Base-by-base conservation (phyloP, 2,113 vertebrate genomes). In the Hypomesus transpacificus region DNA sequence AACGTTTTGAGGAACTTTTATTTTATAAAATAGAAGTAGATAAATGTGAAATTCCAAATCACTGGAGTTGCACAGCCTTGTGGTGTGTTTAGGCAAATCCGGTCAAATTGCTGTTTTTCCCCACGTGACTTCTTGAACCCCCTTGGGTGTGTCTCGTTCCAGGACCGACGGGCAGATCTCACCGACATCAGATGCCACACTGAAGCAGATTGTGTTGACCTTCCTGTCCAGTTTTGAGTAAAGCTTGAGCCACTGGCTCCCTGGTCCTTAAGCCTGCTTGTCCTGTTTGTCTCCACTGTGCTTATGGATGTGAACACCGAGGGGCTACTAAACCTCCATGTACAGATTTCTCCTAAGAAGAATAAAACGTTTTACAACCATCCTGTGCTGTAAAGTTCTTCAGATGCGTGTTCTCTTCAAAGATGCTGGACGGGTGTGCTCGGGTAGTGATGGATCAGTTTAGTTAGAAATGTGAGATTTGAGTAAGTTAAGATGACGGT, bases 191-290 rank as follows among this genome's bases (percentile, higher is more conserved):
- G 97, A 99, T 67, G 91, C 90, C 0, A 98, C 98, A 83, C 81
- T 99, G 90, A 99, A 99, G 90, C 92, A 95, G 86, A 78, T 94
- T 67, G 97, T 99, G 72, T 90, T 93, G 64, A 94, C 46, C 82
- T 99, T 99, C 90, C 85, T 99, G 90, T 89, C 97, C 82, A 98
- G 94, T 85, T 98, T 99, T 3, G 97, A 98, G 87, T 93, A 91
- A 82, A 92, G 90, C 92, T 80, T 52, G 61, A n/a, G 77, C 77
- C 79, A 83, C 79, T 82, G 79, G 39, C 75, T 18, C 57, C 58
- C 79, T 70, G 75, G 87, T 88, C 83, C 82, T 88, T 83, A 5
- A 87, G 85, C 85, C 81, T 81, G 78, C 82, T 66, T 68, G 73
- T 77, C 81, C 82, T 91, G 78, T 50, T 75, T 87, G 80, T 87